A percentile compares a stretch with the other conserved stretches of the same genome.
These are phyloP conservation scores for Pseudomyrmex cubaensis DNA, from an alignment of 1,140 invertebrate genomes.

Conservation along the genomic window DNA sequence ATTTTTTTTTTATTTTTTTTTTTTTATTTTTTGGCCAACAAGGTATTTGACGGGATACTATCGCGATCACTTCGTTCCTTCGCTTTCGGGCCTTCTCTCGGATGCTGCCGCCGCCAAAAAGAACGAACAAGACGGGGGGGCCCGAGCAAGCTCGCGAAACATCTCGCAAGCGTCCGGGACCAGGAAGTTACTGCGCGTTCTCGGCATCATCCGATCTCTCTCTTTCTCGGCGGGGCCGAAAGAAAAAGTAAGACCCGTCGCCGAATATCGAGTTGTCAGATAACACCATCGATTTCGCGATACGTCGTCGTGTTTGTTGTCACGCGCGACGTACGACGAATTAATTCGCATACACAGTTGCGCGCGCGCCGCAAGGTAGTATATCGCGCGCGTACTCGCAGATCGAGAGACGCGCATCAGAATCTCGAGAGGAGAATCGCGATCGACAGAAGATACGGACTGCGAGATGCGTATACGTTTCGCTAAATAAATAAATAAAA, in stretches of 20 bases:
- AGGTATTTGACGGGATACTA: slow-evolving; percentile 64
- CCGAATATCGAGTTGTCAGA: not conserved
- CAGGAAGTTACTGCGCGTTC: slow-evolving; percentile 68
- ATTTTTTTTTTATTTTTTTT: slow-evolving; percentile 27
- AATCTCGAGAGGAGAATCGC: too few relatives aligned
- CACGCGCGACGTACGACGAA: slow-evolving; percentile 20
- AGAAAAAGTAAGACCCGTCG: not conserved
- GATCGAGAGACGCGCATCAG: too few relatives aligned
- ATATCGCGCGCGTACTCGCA: not conserved
- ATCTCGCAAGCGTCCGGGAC: slow-evolving; percentile 60
- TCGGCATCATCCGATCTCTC: slow-evolving; percentile 52
- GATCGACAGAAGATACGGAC: too few relatives aligned
- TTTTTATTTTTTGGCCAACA: slow-evolving; percentile 29
- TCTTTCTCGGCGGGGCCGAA: not conserved
- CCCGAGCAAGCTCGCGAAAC: slow-evolving; percentile 38
- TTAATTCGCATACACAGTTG: slow-evolving; percentile 16
- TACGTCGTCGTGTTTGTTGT: slow-evolving; percentile 38
- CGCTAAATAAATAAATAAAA: too few relatives aligned
- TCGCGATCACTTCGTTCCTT: slow-evolving; percentile 68
- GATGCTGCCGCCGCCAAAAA: slow-evolving; percentile 2
- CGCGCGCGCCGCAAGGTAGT: not conserved
- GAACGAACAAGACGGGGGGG: not conserved
- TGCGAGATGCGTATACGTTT: too few relatives aligned
- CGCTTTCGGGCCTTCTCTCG: not conserved
- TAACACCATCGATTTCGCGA: slow-evolving; percentile 20